Evolutionary conservation across 2,797 vertebrate species (phyloP).

Genomic region (Pipistrellus nathusii): DNA sequence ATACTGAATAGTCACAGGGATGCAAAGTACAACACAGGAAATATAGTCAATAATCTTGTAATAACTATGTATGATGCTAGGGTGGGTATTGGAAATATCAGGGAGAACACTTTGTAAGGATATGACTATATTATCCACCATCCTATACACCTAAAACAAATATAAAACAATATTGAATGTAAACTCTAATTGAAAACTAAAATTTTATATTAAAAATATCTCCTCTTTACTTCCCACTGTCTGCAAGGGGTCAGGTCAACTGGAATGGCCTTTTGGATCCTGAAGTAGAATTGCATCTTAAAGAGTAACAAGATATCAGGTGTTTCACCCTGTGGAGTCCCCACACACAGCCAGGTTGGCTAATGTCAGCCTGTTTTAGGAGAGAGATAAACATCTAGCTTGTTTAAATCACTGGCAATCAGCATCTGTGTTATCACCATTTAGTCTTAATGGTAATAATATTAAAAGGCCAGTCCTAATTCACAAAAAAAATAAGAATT

Average conservation of each 20-base stretch:
- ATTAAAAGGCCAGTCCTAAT: not conserved
- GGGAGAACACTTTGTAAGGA: not conserved
- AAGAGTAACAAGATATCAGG: not conserved
- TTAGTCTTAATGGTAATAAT: not conserved
- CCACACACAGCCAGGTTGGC: not conserved
- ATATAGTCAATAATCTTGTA: not conserved
- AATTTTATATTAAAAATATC: not conserved
- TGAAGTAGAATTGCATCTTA: not conserved
- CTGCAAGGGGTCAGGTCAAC: not conserved
- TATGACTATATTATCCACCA: not conserved
- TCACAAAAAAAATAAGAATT: not conserved
- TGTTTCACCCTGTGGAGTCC: not conserved
- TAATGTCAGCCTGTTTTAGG: not conserved
- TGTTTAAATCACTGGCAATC: not conserved
- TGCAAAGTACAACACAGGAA: not conserved
- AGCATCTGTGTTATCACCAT: not conserved
- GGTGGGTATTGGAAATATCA: not conserved
- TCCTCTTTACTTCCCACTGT: not conserved
- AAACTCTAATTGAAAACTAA: not conserved
- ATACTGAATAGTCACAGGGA: not conserved
- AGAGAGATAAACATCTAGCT: not conserved
- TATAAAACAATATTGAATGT: not conserved
- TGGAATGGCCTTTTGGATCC: not conserved
- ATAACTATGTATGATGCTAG: not conserved
- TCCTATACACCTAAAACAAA: not conserved